A percentile compares a stretch with the other conserved stretches of the same genome.
Conservation (phyloP, 2,797 vertebrate species). For the Poecilia velifera region DNA sequence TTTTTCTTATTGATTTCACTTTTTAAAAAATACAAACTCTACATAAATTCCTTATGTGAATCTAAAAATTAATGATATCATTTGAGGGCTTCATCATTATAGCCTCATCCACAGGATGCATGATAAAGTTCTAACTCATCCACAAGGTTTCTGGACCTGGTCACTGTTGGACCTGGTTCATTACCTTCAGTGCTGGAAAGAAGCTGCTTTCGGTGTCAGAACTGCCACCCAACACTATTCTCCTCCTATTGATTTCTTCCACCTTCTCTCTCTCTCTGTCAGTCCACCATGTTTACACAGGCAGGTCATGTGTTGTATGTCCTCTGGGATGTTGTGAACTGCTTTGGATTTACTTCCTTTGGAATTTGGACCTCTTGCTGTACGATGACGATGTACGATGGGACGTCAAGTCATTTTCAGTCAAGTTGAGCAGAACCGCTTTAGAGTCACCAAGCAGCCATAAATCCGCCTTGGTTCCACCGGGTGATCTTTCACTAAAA, state of each 20-base stretch:
- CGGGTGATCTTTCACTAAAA: slow-evolving; percentile 24
- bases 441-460: background rate
- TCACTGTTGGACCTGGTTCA: slow-evolving; percentile 56
- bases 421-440: background rate
- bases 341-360: slow-evolving; percentile 31
- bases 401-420: slow-evolving; percentile 15
- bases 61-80: background rate
- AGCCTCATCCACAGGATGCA: slow-evolving; percentile 22
- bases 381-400: background rate
- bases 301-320: slow-evolving; percentile 62
- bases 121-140: slow-evolving; percentile 64
- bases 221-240: slow-evolving; percentile 21
- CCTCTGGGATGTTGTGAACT: slow-evolving; percentile 56
- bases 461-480: slow-evolving; percentile 33
- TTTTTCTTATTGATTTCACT: background rate
- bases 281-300: slow-evolving; percentile 58
- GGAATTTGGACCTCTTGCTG: background rate
- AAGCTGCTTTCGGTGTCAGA: slow-evolving; percentile 46
- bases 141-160: slow-evolving; percentile 26
- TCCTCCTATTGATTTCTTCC: slow-evolving; percentile 22
- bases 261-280: slow-evolving; percentile 18
- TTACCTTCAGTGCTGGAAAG: slow-evolving; percentile 75
- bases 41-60: background rate
- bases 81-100: slow-evolving; percentile 14
- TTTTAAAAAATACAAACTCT: background rate